These are phyloP conservation scores for Triplophysa bombifrons DNA, from an alignment of 2,797 vertebrate genomes.

Conservation along the genomic window DNA sequence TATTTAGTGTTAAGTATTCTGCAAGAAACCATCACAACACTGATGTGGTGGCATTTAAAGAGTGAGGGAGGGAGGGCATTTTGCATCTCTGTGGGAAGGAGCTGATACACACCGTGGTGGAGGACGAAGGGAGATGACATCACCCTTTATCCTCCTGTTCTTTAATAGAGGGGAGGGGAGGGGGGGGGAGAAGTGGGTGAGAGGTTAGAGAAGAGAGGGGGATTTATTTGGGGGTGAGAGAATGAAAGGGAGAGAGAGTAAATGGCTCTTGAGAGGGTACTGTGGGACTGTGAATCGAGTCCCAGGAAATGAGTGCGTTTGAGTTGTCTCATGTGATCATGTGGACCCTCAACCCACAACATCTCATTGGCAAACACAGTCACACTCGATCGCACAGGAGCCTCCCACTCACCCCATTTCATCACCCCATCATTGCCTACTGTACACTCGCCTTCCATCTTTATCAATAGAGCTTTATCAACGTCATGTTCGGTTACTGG, in stretches of 20 bases:
- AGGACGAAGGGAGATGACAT: conserved; percentile 54
- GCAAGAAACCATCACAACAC: neutral
- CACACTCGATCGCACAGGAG: neutral
- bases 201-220: conserved; percentile 66
- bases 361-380: conserved; percentile 21
- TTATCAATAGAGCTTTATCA: neutral
- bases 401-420: conserved; percentile 65
- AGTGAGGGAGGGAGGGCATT: neutral
- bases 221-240: conserved; percentile 37
- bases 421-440: conserved; percentile 38
- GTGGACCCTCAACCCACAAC: conserved; percentile 7
- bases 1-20: conserved; percentile 3
- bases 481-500: neutral
- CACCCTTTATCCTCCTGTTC: conserved; percentile 60
- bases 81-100: conserved; percentile 36
- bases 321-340: conserved; percentile 23
- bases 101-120: conserved; percentile 20
- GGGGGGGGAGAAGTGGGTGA: conserved; percentile 75
- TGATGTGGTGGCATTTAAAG: conserved; percentile 37
- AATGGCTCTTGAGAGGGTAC: conserved; percentile 20
- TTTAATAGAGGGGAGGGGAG: conserved; percentile 52
- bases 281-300: conserved; percentile 19
- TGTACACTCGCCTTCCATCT: neutral
- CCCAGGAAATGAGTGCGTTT: conserved; percentile 24
- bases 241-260: conserved; percentile 11